Evolutionary conservation across 2,113 vertebrate genomes (phyloP).

Genomic region (pig (Sus scrofa)): DNA sequence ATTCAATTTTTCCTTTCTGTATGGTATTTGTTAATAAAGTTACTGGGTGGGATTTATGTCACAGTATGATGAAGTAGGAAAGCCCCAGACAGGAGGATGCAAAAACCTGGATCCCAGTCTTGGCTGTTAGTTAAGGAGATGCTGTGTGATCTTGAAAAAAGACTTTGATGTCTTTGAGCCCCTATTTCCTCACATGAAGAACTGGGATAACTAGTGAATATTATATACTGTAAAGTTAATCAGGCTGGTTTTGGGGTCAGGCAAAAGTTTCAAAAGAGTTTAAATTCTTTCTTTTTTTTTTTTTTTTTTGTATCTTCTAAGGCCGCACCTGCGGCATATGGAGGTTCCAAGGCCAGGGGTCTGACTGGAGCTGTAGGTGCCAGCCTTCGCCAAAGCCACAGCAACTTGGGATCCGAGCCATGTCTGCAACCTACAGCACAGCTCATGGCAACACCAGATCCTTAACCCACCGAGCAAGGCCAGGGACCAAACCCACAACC

Average conservation of each 20-base stretch:
- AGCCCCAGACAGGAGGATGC: background rate
- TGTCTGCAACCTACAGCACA: too few species aligned
- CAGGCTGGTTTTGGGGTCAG: background rate
- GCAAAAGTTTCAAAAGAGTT: background rate
- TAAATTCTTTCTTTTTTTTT: too few species aligned
- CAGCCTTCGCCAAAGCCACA: too few species aligned
- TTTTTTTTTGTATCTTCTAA: too few species aligned
- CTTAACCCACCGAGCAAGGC: too few species aligned
- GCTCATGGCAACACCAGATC: too few species aligned
- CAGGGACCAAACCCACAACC: too few species aligned
- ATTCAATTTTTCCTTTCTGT: background rate
- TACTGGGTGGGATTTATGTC: background rate
- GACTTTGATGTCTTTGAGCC: background rate
- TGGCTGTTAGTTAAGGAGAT: background rate
- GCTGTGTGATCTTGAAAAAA: slow-evolving; percentile 6
- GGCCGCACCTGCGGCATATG: too few species aligned
- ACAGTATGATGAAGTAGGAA: background rate
- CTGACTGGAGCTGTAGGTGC: too few species aligned
- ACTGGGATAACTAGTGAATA: background rate
- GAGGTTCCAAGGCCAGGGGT: too few species aligned
- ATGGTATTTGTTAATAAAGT: background rate
- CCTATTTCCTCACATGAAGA: background rate
- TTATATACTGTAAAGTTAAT: background rate
- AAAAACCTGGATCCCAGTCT: background rate
- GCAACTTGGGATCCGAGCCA: too few species aligned